Base-by-base conservation (phyloP, 2,113 vertebrate genomes). In the Scomber colias region DNA sequence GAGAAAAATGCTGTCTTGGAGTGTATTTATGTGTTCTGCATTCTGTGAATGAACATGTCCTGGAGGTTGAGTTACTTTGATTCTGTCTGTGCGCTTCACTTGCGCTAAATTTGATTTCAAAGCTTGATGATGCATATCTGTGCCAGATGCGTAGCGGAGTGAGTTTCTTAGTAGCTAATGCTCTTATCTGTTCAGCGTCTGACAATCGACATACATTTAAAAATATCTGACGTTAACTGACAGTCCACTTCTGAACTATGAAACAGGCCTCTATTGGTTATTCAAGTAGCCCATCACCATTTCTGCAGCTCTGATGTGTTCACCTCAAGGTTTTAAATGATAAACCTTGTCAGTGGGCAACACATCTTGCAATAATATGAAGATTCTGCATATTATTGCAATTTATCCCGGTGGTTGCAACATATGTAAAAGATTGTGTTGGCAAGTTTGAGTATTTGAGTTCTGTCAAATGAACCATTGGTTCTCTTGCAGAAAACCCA, bases 361-460 rank as follows among this genome's bases (percentile, higher is more conserved):
- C 46, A 16, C 57, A 24, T 49, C 31, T 75, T 57, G 16, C 24
- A 60, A 65, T 81, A 40, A 65, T 74, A 77, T 71, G 65, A 35
- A 70, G 48, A 79, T 80, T 64, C 12, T 27, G 24, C 24, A 27
- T 27, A 27, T 27, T 27, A 27, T 27, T 27, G 24, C 24, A 27
- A 65, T 27, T 57, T 78, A 27, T 27, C 24, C 54, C 55, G 24
- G 10, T 78, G 66, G 14, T 61, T 50, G 27, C 72, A 70, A 82
- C 55, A 75, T 86, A 73, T 79, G 16, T 53, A 71, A 77, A 71
- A 65, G 11, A 45, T 67, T 16, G 75, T n/a, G 21, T 48, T 76
- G 30, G 54, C 30, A 66, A 46, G 7, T 61, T 60, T 70, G 16
- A 82, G 59, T 17, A 21, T 56, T 72, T 71, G 44, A 27, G 19